A percentile compares a stretch with the other conserved stretches of the same genome.
These are phyloP conservation scores for Lutraria rhynchaena DNA, from an alignment of 1,140 invertebrate species.

Conservation along the genomic window DNA sequence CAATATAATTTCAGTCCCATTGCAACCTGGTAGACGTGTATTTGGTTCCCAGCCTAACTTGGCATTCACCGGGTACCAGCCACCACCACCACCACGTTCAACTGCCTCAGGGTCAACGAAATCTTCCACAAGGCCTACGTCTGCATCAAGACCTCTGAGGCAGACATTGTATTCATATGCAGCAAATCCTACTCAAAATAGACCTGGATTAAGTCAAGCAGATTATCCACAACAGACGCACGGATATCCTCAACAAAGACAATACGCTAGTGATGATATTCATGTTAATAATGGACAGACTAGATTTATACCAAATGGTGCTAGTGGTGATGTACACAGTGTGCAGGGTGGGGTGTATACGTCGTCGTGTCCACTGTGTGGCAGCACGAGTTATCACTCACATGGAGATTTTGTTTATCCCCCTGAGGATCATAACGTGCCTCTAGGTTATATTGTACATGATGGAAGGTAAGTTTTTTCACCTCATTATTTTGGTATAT, in stretches of 20 bases:
- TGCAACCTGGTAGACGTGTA: conserved; percentile 42
- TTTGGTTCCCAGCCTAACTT: conserved; percentile 51
- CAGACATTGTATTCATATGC: conserved; percentile 58
- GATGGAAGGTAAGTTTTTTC: conserved; percentile 54
- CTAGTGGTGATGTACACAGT: conserved; percentile 38
- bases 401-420: conserved; percentile 69
- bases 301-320: conserved; percentile 45
- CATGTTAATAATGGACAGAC: conserved; percentile 54
- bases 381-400: conserved; percentile 65
- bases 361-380: conserved; percentile 70
- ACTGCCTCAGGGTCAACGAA: conserved; percentile 35
- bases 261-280: conserved; percentile 66
- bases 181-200: conserved; percentile 54
- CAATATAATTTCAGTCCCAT: conserved; percentile 35
- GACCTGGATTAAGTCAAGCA: conserved; percentile 5
- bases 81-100: conserved; percentile 19
- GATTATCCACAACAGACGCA: conserved; percentile 14
- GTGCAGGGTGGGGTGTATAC: conserved; percentile 40
- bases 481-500: too few species aligned
- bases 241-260: conserved; percentile 50
- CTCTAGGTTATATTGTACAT: conserved; percentile 61
- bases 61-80: conserved; percentile 52
- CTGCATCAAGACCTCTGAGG: conserved; percentile 27
- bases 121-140: conserved; percentile 1
- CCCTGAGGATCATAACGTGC: conserved; percentile 53